Conservation (phyloP, 30 jellyfish, hydroid and myxozoan species). For the Turritopsis dohrnii region DNA sequence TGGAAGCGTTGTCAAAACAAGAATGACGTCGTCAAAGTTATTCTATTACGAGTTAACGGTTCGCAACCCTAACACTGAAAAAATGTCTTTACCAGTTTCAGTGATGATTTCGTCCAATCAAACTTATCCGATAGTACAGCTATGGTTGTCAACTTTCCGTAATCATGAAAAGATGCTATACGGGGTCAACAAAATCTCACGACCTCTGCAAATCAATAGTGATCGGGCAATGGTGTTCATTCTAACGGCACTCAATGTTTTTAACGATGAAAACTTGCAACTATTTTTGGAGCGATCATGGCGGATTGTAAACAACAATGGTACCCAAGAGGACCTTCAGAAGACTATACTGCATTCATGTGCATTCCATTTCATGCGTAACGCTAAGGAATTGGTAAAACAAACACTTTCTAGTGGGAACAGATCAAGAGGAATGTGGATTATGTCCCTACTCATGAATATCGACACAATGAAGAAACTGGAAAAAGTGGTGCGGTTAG, state of each 20-base stretch:
- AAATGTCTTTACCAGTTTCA: conserved; percentile 24
- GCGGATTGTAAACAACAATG: conserved; percentile 15
- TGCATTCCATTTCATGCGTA: conserved; percentile 22
- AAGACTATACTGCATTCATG: conserved; percentile 10
- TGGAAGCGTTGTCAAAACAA: conserved; percentile 6
- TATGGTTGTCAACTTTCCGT: conserved; percentile 17
- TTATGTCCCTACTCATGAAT: neutral
- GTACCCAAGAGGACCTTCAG: neutral
- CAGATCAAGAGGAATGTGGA: conserved; percentile 18
- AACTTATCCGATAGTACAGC: conserved; percentile 15
- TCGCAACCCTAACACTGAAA: conserved; percentile 20
- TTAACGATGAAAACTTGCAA: conserved; percentile 1
- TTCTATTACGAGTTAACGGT: conserved; percentile 30
- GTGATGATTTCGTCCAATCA: conserved; percentile 26
- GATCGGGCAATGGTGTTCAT: conserved; percentile 32
- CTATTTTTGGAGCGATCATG: conserved; percentile 19
- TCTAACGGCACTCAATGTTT: conserved; percentile 24
- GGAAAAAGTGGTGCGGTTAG: neutral
- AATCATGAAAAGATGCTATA: conserved; percentile 17
- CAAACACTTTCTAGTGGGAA: neutral
- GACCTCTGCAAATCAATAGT: conserved; percentile 29
- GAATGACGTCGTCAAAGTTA: conserved; percentile 2
- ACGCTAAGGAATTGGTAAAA: neutral
- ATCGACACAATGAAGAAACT: neutral
- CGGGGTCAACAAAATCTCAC: conserved; percentile 24